A percentile compares a stretch with the other conserved stretches of the same genome.
These are phyloP conservation scores for Microcebus lehilahytsara DNA, from an alignment of 2,113 vertebrate genomes.

Conservation along the genomic window DNA sequence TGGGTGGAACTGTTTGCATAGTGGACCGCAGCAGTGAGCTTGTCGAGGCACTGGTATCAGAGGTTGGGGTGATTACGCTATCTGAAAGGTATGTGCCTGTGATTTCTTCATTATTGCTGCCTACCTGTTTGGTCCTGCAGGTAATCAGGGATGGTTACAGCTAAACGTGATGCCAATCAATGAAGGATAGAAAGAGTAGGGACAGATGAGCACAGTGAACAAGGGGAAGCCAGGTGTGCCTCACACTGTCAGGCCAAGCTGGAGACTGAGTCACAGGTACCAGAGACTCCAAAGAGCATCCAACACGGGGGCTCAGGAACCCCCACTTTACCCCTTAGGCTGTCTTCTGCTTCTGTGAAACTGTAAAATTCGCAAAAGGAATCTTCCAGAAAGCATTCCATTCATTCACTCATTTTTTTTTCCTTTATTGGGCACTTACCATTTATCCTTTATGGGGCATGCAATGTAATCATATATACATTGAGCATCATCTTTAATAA, in stretches of 20 bases:
- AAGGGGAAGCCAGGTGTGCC: slow-evolving; percentile 23
- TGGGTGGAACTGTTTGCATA: slow-evolving; percentile 45
- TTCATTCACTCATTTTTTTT: neutral
- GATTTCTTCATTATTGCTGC: slow-evolving; percentile 52
- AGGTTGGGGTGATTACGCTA: neutral
- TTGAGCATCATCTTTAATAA: neutral
- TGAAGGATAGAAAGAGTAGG: neutral
- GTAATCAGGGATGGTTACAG: neutral
- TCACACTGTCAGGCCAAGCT: neutral
- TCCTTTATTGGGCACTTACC: neutral
- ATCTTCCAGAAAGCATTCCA: neutral
- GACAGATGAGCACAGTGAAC: neutral
- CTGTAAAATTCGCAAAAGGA: neutral
- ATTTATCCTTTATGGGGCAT: neutral
- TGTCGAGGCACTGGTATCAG: slow-evolving; percentile 36
- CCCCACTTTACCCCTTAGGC: neutral
- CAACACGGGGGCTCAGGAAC: neutral
- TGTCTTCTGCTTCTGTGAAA: neutral
- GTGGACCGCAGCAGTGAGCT: slow-evolving; percentile 26
- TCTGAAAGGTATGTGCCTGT: slow-evolving; percentile 66
- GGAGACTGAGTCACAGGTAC: neutral
- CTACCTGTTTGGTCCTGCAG: slow-evolving; percentile 66
- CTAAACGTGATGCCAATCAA: slow-evolving; percentile 46
- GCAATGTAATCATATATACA: neutral
- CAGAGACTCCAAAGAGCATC: neutral